Conservation (phyloP, 2,888 invertebrate genomes). For the Calameuta pallipes region DNA sequence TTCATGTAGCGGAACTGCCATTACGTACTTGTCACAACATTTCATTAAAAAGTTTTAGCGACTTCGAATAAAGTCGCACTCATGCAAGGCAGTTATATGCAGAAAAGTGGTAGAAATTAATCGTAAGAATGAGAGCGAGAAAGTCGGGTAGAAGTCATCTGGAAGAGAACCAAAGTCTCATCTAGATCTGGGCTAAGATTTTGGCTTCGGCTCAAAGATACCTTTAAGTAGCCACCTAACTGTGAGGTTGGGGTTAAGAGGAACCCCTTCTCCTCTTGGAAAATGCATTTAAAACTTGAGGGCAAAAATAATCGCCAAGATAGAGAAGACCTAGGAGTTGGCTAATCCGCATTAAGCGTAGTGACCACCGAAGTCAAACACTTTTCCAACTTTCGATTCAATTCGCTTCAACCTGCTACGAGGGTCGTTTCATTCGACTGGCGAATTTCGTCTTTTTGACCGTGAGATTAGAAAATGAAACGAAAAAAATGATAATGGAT, state of each 20-base stretch:
- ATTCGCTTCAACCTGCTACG: neutral
- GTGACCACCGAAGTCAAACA: neutral
- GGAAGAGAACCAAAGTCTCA: constrained; percentile 37
- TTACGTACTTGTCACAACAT: constrained; percentile 50
- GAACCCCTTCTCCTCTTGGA: neutral
- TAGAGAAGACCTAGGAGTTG: neutral
- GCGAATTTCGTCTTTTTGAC: neutral
- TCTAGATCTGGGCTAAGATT: constrained; percentile 46
- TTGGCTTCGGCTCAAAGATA: constrained; percentile 22
- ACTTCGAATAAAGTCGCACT: neutral
- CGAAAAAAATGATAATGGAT: neutral
- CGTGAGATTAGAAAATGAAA: neutral
- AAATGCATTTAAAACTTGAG: neutral
- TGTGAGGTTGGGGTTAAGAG: neutral
- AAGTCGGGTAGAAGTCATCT: constrained; percentile 25
- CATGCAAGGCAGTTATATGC: neutral
- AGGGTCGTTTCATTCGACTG: neutral
- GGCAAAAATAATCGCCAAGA: neutral
- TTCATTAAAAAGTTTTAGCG: constrained; percentile 41
- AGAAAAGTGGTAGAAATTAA: neutral
- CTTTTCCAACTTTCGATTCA: neutral
- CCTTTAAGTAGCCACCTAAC: neutral
- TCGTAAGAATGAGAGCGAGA: constrained; percentile 1
- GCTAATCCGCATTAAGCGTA: neutral
- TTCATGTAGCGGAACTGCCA: constrained; percentile 24